Base-by-base conservation (phyloP, 1,140 invertebrate species). In the Cotesia typhae region DNA sequence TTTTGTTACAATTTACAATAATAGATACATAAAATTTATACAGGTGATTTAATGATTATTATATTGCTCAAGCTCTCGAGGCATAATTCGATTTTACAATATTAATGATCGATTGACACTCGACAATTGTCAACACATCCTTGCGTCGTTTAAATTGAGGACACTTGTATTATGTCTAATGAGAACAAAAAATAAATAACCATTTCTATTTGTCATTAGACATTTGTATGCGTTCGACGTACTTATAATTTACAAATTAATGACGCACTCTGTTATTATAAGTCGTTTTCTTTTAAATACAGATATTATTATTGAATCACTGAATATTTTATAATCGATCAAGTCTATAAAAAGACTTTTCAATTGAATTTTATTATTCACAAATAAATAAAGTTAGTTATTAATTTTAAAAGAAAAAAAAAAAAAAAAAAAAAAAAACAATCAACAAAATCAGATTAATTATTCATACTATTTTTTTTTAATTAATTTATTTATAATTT, bases 211-310 rank as follows among this genome's bases (percentile, higher is more conserved):
- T 9, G 10, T 36, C 12, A 59, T 1, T 47, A 41, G 20, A 64
- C 78, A 82, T 84, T 84, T 63, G 78, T 85, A 84, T 82, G 83
- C 82, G 70, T 69, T 66, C 38, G 61, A 76, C 79, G 83, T 76
- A 63, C 79, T 83, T 83, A 82, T 83, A 82, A 84, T 81, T 83
- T 82, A 83, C 79, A 67, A 78, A 79, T 81, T 85, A 85, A 84
- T 84, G 82, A 84, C 82, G 78, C 76, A 80, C 75, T 73, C 82
- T 82, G 81, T 83, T 82, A 82, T 82, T 78, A 75, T 63, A 75
- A 77, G 78, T 77, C 82, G 74, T 84, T 83, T 84, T 81, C 81
- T 82, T 77, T 68, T 28, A 28, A 28, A 28, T 28, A 41, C 9
- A 41, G 79, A 74, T 52, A n/a, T 79, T 75, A 77, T 79, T 80